Percentiles rank a stretch among this genome's conserved stretches.
These are phyloP conservation scores for Sciurus carolinensis DNA, from an alignment of 2,797 vertebrate species.

Conservation along the genomic window DNA sequence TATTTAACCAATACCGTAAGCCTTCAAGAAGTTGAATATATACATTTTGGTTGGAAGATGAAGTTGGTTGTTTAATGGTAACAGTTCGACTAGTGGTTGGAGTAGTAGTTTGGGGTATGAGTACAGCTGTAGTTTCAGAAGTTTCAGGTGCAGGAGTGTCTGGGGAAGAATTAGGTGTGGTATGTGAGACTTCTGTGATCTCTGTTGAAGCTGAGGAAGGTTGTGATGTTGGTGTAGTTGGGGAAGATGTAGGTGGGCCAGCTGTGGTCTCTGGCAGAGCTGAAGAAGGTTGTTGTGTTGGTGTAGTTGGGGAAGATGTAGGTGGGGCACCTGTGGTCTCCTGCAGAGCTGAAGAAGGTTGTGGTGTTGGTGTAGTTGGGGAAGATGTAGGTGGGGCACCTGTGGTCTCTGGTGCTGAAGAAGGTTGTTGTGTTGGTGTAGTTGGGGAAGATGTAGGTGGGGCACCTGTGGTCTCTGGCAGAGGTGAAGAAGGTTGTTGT, in stretches of 20 bases:
- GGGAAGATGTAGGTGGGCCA: too few species aligned
- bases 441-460: too few species aligned
- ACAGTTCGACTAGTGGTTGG: background rate
- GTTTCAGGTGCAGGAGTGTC: background rate
- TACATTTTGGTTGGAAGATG: rapidly evolving
- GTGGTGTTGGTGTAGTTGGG: background rate
- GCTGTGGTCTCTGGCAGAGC: background rate
- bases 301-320: too few species aligned
- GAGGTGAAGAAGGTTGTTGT: background rate
- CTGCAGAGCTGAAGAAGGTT: rapidly evolving
- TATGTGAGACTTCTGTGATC: background rate
- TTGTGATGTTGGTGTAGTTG: background rate
- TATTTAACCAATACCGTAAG: rapidly evolving
- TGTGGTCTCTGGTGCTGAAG: background rate
- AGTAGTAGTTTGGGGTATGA: background rate
- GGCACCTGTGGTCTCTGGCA: rapidly evolving
- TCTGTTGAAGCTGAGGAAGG: rapidly evolving
- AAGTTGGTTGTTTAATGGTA: background rate
- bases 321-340: background rate
- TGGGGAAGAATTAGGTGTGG: background rate
- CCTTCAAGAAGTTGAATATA: rapidly evolving
- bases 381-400: background rate
- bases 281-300: background rate
- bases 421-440: too few species aligned
- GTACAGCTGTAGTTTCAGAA: background rate